Base-by-base conservation (phyloP, 2,888 invertebrate species). In the Diarsia mendica region DNA sequence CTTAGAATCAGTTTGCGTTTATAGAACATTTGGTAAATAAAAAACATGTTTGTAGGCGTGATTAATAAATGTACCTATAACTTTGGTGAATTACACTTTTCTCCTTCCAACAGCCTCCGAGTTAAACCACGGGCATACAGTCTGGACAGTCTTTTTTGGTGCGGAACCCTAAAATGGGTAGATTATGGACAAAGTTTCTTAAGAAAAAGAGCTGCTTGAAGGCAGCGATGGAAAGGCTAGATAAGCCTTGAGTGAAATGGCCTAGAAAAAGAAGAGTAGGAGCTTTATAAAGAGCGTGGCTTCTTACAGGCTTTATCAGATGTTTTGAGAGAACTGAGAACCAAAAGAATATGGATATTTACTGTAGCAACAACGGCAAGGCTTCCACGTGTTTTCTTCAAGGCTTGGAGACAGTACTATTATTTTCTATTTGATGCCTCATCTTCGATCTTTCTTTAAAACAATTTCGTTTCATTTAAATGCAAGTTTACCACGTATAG, bases 231-330 rank as follows among this genome's bases (percentile, higher is more conserved):
- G 11, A 13, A 28, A 46, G 10, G n/a, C n/a, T n/a, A n/a, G 33
- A n/a, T 49, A 44, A 49, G 33, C 1, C 46, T 72, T 3, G 9
- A 71, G 2, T 55, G 0, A 67, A 76, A 48, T 67, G 15, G 70
- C 15, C 13, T 51, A 20, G 20, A 72, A 77, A 77, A 63, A 23
- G 51, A 72, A 39, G 23, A 51, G 0, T 9, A 58, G 8, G 10
- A 33, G n/a, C n/a, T 58, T 58, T 33, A 69, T 79, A 13, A 78
- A 79, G n/a, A 55, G 48, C 33, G 5, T 46, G 33, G 23, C 23
- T 67, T 23, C 18, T 13, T 39, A 8, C n/a, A 48, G 48, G 11
- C 18, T 55, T 58, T 72, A 79, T 51, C 46, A 10, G 53, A 71
- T 80, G 48, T 18, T 53, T 20, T 28, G 10, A n/a, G n/a, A n/a